A percentile compares a stretch with the other conserved stretches of the same genome.
phyloP scores from a whole-genome alignment of 1,140 invertebrate species.

The Acromyrmex heyeri region DNA sequence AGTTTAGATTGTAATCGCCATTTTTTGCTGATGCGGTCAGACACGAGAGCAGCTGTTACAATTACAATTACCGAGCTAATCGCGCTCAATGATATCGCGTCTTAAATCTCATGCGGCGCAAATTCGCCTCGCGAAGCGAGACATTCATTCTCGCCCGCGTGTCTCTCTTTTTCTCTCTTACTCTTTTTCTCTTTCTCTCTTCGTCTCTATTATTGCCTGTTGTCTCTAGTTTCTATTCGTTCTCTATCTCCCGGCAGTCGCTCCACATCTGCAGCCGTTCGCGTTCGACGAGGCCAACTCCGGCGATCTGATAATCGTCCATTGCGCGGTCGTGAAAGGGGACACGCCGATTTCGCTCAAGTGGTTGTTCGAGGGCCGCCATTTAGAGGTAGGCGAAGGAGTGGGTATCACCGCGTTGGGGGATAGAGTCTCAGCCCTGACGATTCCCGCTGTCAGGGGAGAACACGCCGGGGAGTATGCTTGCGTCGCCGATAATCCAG shows the following conservation, averaged over 20 bases:
- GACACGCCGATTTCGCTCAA: conserved; percentile 91
- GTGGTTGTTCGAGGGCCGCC: conserved; percentile 88
- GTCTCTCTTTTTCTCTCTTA: background rate
- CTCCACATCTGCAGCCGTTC: conserved; percentile 85
- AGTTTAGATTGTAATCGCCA: background rate
- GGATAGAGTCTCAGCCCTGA: conserved; percentile 86
- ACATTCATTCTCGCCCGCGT: conserved; percentile 28
- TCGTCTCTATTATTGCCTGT: conserved; percentile 77
- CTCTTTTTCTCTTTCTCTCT: conserved; percentile 24
- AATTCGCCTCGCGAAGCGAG: background rate
- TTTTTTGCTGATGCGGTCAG: background rate
- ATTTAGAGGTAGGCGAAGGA: conserved; percentile 86
- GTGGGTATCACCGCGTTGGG: conserved; percentile 88
- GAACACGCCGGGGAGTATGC: conserved; percentile 92
- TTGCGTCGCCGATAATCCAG: conserved; percentile 90
- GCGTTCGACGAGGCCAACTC: conserved; percentile 86
- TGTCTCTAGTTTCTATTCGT: conserved; percentile 86
- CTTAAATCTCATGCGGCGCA: conserved; percentile 20
- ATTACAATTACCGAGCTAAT: conserved; percentile 8
- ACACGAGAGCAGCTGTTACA: conserved; percentile 7
- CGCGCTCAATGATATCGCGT: background rate
- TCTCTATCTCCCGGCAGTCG: conserved; percentile 81
- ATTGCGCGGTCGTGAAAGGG: conserved; percentile 91
- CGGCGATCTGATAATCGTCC: conserved; percentile 88
- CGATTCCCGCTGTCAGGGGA: conserved; percentile 84